Conservation (phyloP, 2,888 invertebrate species). For the Parnassius mnemosyne region DNA sequence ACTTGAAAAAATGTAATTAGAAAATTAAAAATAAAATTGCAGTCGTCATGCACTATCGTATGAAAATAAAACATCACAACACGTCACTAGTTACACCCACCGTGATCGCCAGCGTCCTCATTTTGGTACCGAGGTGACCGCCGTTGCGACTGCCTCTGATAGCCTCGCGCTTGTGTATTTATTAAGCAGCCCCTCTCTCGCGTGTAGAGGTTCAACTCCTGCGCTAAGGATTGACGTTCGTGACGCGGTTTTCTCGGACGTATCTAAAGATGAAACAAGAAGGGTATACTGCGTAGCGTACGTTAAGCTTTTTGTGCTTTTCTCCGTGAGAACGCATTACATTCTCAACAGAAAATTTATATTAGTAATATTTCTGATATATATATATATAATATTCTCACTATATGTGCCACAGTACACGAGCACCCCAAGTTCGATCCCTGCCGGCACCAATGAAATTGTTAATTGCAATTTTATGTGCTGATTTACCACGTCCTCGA, state of each 20-base stretch:
- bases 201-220: slow-evolving; percentile 30
- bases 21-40: too few relatives aligned
- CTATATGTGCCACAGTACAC: too few relatives aligned
- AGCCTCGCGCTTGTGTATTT: slow-evolving; percentile 50
- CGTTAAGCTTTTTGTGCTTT: too few relatives aligned
- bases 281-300: background rate
- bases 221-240: slow-evolving; percentile 34
- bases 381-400: too few relatives aligned
- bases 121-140: slow-evolving; percentile 55
- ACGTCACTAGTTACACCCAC: slow-evolving; percentile 54
- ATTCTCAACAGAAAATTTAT: too few relatives aligned
- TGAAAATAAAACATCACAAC: slow-evolving; percentile 29
- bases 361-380: too few relatives aligned
- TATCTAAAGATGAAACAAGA: slow-evolving; percentile 32
- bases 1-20: too few relatives aligned
- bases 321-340: too few relatives aligned
- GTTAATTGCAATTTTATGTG: too few relatives aligned
- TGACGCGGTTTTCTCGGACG: slow-evolving; percentile 34
- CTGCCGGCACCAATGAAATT: too few relatives aligned
- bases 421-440: too few relatives aligned
- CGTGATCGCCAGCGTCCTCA: slow-evolving; percentile 69
- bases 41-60: background rate
- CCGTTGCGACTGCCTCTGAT: slow-evolving; percentile 56
- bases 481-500: too few relatives aligned
- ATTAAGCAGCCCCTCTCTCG: slow-evolving; percentile 62